These are phyloP conservation scores for Gila robusta DNA, from an alignment of 2,797 vertebrate genomes.

Conservation along the genomic window DNA sequence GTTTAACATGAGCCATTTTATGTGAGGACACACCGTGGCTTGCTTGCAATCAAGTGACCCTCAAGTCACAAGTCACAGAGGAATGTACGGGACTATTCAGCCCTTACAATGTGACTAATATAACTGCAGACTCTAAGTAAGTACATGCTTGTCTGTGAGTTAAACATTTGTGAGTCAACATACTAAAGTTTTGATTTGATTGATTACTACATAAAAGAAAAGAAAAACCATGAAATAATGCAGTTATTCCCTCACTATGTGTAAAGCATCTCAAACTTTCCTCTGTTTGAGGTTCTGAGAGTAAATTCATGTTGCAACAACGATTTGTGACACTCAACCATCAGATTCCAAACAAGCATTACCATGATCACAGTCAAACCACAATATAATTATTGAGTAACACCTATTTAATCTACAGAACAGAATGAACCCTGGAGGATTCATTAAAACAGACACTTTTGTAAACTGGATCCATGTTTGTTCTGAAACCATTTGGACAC, in stretches of 20 bases:
- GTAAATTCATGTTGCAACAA: constrained; percentile 40
- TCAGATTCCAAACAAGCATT: constrained; percentile 31
- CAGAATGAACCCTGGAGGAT: background rate
- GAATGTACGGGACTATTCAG: constrained; percentile 64
- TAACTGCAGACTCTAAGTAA: constrained; percentile 5
- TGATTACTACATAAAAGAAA: background rate
- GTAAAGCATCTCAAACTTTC: constrained; percentile 43
- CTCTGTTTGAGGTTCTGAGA: constrained; percentile 42
- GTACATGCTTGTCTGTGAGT: constrained; percentile 25
- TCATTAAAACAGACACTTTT: background rate
- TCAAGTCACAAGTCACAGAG: constrained; percentile 63
- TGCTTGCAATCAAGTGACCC: constrained; percentile 66
- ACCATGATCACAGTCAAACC: constrained; percentile 31
- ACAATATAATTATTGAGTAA: background rate
- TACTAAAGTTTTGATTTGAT: background rate
- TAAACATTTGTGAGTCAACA: background rate
- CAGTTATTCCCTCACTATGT: constrained; percentile 48
- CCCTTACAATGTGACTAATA: constrained; percentile 28
- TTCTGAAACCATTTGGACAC: background rate
- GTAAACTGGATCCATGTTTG: background rate
- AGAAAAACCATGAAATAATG: constrained; percentile 38
- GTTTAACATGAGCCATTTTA: constrained; percentile 52
- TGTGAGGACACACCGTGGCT: constrained; percentile 54
- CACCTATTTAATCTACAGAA: background rate
- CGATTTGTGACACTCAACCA: background rate